Base-by-base conservation (phyloP, 2,113 vertebrate genomes). In the Clinocottus analis region DNA sequence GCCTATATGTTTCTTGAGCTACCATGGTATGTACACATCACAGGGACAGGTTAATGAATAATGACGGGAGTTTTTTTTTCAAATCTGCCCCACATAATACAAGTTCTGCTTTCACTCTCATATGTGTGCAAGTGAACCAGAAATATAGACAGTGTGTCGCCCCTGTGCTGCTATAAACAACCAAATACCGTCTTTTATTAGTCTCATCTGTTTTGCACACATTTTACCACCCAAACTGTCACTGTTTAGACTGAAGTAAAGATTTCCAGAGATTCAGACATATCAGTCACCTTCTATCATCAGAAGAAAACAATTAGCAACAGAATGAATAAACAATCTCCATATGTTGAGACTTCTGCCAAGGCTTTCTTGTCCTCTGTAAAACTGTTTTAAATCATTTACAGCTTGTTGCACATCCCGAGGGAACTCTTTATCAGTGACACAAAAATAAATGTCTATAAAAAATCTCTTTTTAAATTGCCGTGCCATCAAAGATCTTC, bases 31-130 rank as follows among this genome's bases (percentile, higher is more conserved):
- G 80, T 58, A 49, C 68, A 60, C 80, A 72, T 85, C 72, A 64
- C 75, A 78, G 68, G 25, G 27, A 39, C 35, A 17, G 29, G 82
- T 91, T 89, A 92, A 92, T 93, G 33, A 88, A 91, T 87, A 60
- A 83, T 17, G 29, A 56, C 39, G 31, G 47, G 14, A 45, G 61
- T 61, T 67, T 84, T 61, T 67, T 84, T 83, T 77, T 85, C 47
- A 80, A 82, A 78, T 77, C 65, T 79, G 49, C 53, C 61, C 59
- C 41, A 82, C 62, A 23, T 64, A 29, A 71, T 11, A 74, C n/a
- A 79, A 64, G 47, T 55, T 45, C 62, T 58, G 62, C 56, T 76
- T 84, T 84, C 64, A 63, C 69, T 84, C 60, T 79, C 55, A 49
- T 39, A 53, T 65, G 75, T 73, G 47, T 64, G 23, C 13, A 41